phyloP scores from a whole-genome alignment of 2,797 vertebrate genomes.

The Prionace glauca region DNA sequence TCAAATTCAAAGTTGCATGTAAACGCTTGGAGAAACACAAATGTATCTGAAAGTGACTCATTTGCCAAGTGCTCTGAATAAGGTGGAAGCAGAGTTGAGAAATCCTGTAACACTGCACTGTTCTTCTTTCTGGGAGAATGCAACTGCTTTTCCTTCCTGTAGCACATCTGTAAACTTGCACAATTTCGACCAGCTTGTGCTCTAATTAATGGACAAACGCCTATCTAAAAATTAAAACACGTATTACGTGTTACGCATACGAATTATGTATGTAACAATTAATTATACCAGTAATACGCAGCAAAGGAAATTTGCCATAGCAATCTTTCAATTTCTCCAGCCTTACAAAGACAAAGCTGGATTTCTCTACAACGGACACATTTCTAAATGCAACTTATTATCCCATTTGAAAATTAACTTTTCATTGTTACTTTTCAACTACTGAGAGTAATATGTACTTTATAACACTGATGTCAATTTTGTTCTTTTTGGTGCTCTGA shows the following conservation, averaged over 20 bases:
- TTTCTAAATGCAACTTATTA: not conserved
- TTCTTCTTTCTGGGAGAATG: conserved; percentile 5
- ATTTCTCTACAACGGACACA: not conserved
- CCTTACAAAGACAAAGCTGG: not conserved
- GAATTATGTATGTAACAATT: not conserved
- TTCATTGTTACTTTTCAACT: not conserved
- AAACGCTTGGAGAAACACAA: not conserved
- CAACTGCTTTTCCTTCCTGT: not conserved
- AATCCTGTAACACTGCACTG: not conserved
- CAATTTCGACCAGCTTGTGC: not conserved
- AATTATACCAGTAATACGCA: not conserved
- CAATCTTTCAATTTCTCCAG: not conserved
- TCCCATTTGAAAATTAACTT: not conserved
- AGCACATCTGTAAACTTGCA: not conserved
- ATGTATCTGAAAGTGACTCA: not conserved
- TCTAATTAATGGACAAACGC: not conserved
- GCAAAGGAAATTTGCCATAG: not conserved
- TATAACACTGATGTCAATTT: not conserved
- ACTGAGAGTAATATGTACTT: not conserved
- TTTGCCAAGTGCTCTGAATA: not conserved
- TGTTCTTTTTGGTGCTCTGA: not conserved
- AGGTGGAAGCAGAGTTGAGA: conserved; percentile 12
- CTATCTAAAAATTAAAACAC: not conserved
- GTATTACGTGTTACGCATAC: not conserved
- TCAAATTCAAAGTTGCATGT: not conserved